Evolutionary conservation across 2,113 vertebrate genomes (phyloP).

Genomic region (Polypterus bichir): DNA sequence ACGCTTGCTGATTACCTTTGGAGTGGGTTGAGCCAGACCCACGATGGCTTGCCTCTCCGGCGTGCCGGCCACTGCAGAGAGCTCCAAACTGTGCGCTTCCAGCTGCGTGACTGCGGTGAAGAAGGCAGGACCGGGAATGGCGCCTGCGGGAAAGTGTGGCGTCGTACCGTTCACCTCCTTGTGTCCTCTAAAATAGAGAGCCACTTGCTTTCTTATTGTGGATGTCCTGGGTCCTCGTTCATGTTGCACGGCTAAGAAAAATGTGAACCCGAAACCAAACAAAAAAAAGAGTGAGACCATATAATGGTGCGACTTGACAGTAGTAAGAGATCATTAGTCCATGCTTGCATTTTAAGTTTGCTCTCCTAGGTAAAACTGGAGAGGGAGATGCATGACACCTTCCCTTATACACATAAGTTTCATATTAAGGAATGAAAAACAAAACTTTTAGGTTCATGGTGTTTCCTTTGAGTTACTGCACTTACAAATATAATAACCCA

Average conservation of each 20-base stretch:
- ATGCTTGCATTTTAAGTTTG: no score
- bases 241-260: constrained; percentile 79
- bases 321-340: no score
- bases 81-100: constrained; percentile 83
- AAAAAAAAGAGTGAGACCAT: not conserved
- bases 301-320: no score
- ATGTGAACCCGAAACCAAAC: not conserved
- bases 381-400: no score
- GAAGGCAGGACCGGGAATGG: constrained; percentile 78
- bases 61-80: constrained; percentile 66
- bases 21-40: constrained; percentile 87
- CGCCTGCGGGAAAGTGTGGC: constrained; percentile 68
- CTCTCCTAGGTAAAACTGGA: no score
- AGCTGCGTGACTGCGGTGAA: constrained; percentile 90
- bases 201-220: constrained; percentile 95
- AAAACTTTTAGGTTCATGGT: no score
- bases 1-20: constrained; percentile 61
- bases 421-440: no score
- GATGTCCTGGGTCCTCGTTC: constrained; percentile 91
- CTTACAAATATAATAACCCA: no score
- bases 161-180: constrained; percentile 81
- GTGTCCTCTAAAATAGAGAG: constrained; percentile 93
- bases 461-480: no score
- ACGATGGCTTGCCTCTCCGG: constrained; percentile 83
- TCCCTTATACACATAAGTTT: no score